Evolutionary conservation across 2,113 vertebrate species (phyloP), one percentile per base, ranked within the genome.

Genomic region (Puntigrus tetrazona): DNA sequence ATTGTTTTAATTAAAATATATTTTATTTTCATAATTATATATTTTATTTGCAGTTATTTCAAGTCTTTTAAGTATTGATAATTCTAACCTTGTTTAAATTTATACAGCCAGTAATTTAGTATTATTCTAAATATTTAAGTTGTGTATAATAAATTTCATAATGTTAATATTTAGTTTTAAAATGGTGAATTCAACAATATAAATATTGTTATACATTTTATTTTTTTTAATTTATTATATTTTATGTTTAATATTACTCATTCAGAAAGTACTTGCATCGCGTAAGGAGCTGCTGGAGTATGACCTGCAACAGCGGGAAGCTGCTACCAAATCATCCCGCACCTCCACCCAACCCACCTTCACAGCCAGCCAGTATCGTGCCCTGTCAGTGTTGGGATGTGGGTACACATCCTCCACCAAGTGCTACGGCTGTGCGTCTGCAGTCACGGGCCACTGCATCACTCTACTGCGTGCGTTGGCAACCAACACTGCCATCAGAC

Each of bases 181-280:
- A n/a, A n/a, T n/a, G n/a, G n/a, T n/a, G n/a, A n/a, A n/a, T n/a
- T n/a, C n/a, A n/a, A n/a, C n/a, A n/a, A n/a, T n/a, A n/a, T n/a
- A n/a, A n/a, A n/a, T n/a, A n/a, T n/a, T n/a, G n/a, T n/a, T n/a
- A n/a, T n/a, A n/a, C n/a, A n/a, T n/a, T n/a, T n/a, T n/a, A n/a
- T n/a, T n/a, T n/a, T n/a, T n/a, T n/a, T n/a, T n/a, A n/a, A n/a
- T n/a, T n/a, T n/a, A n/a, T n/a, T n/a, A n/a, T n/a, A n/a, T n/a
- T n/a, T n/a, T n/a, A n/a, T n/a, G n/a, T n/a, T n/a, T n/a, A n/a
- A n/a, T n/a, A 10, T 63, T 79, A 3, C 45, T 14, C 22, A 55
- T 67, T 47, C 92, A 99, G 98, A 99, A 99, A 97, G 98, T 99
- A 6, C 97, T 99, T 87, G 98, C 98, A n/a, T 99, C 98, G 0